Conservation (phyloP, 2,797 vertebrate species). For the Macropodus opercularis region DNA sequence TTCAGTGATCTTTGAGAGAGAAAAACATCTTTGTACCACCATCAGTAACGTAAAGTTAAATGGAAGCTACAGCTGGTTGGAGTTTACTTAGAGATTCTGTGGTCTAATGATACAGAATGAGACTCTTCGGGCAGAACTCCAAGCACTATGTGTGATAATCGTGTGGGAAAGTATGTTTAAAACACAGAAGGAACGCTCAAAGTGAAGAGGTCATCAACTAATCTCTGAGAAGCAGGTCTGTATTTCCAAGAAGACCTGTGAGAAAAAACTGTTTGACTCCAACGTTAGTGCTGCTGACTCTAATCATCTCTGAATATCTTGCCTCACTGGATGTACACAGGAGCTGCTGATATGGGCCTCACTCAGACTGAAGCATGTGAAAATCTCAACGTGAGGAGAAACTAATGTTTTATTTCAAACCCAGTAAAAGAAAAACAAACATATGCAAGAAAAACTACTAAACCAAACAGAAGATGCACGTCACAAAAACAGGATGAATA, state of each 20-base stretch:
- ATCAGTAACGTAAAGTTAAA: background rate
- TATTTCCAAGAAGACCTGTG: no score
- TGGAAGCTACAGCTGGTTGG: no score
- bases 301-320: conserved; percentile 5
- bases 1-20: no score
- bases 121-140: no score
- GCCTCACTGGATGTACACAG: conserved; percentile 25
- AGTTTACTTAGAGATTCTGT: no score
- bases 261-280: no score
- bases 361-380: conserved; percentile 21
- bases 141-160: no score
- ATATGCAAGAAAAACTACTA: background rate
- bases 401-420: background rate
- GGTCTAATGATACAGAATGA: no score
- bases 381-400: conserved; percentile 23
- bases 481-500: background rate
- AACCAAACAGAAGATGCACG: background rate
- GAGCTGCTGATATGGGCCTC: conserved; percentile 17
- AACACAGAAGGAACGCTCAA: no score
- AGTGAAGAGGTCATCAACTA: background rate
- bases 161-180: no score
- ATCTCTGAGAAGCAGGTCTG: conserved; percentile 1
- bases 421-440: conserved; percentile 1
- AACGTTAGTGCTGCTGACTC: background rate
- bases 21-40: background rate